Conservation (phyloP, 1,140 invertebrate species). For the Drosophila miranda region DNA sequence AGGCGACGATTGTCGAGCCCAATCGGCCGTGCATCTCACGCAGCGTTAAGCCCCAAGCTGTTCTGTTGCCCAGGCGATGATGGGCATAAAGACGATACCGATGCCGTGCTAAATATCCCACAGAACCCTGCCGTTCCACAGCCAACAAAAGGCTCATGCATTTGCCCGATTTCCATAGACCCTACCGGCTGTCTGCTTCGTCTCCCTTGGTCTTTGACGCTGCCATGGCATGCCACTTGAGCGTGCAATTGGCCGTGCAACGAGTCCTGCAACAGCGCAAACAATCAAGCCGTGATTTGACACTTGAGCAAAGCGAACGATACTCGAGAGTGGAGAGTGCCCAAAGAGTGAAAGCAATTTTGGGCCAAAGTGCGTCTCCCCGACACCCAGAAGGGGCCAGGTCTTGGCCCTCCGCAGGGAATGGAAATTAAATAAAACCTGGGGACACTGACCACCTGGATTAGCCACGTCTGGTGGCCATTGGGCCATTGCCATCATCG, state of each 20-base stretch:
- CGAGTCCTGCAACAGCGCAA: conserved; percentile 39
- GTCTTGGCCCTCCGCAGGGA: conserved; percentile 7
- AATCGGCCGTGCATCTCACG: conserved; percentile 43
- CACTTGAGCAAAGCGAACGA: conserved; percentile 61
- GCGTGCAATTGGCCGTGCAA: conserved; percentile 70
- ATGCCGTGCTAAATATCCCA: conserved; percentile 32
- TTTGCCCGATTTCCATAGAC: conserved; percentile 42
- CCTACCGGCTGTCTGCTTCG: conserved; percentile 12
- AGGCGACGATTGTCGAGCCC: conserved; percentile 3
- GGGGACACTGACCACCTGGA: conserved; percentile 66
- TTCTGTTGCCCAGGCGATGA: conserved; percentile 49
- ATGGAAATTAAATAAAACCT: conserved; percentile 67
- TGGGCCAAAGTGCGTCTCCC: conserved; percentile 25
- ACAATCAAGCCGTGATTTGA: conserved; percentile 58
- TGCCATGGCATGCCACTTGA: conserved; percentile 54
- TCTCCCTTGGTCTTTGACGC: conserved; percentile 35
- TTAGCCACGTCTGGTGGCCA: conserved; percentile 53
- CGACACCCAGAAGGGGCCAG: conserved; percentile 10
- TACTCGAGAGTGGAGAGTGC: conserved; percentile 21
- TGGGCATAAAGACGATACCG: neutral
- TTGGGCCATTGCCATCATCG: conserved; percentile 13
- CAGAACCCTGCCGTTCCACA: conserved; percentile 11
- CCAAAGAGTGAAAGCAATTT: conserved; percentile 52
- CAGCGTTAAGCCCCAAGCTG: conserved; percentile 25
- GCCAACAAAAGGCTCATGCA: conserved; percentile 43